Conservation (phyloP, 1,140 invertebrate species). For the Camponotus pennsylvanicus region DNA sequence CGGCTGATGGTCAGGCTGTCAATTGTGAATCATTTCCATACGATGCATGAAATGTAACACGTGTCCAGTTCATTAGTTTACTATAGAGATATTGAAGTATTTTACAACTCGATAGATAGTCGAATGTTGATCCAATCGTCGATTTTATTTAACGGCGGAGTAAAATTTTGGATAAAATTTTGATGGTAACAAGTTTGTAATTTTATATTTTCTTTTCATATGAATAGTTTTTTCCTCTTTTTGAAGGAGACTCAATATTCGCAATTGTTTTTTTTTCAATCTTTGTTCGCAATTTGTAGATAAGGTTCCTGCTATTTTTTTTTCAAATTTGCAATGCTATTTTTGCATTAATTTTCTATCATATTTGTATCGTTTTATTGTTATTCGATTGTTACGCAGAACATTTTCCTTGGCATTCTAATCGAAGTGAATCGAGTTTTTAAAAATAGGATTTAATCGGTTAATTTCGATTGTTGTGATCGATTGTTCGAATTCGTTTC, state of each 20-base stretch:
- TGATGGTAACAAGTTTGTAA: conserved; percentile 6
- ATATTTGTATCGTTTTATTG: conserved; percentile 7
- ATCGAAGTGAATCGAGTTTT: conserved; percentile 8
- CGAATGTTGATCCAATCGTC: background rate
- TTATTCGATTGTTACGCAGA: background rate
- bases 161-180: background rate
- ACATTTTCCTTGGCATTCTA: background rate
- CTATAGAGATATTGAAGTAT: conserved; percentile 16
- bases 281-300: conserved; percentile 24
- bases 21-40: conserved; percentile 28
- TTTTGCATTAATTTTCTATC: conserved; percentile 15
- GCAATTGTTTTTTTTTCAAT: conserved; percentile 23
- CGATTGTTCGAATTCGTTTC: background rate
- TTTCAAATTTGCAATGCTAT: background rate
- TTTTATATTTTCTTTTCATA: background rate
- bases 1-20: conserved; percentile 23
- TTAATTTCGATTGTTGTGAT: background rate
- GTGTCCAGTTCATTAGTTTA: conserved; percentile 36
- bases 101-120: background rate
- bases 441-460: too few species aligned
- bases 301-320: background rate
- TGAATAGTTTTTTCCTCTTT: background rate
- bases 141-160: conserved; percentile 1
- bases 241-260: conserved; percentile 25
- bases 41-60: conserved; percentile 4